These are phyloP conservation scores for Antitype chi DNA, from an alignment of 2,888 invertebrate species.

Conservation along the genomic window DNA sequence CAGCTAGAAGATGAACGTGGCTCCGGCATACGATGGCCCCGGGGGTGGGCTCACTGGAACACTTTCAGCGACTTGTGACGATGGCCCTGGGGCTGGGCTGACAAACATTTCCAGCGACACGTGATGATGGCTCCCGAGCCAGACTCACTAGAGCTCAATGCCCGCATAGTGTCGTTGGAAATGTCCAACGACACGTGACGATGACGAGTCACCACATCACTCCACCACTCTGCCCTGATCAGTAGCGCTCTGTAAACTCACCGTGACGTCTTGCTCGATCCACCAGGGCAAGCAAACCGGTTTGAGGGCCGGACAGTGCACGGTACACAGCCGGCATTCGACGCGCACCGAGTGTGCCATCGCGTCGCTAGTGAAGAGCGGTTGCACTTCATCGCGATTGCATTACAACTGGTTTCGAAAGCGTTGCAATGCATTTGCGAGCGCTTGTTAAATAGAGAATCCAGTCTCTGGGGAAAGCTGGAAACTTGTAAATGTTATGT, in stretches of 20 bases:
- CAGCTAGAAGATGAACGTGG: too few relatives aligned
- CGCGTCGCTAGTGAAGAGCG: slow-evolving; percentile 21
- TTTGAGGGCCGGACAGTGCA: background rate
- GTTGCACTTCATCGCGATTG: slow-evolving; percentile 4
- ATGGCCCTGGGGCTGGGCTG: too few relatives aligned
- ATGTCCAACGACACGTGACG: too few relatives aligned
- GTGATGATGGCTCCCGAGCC: background rate
- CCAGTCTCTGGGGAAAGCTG: background rate
- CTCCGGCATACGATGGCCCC: background rate
- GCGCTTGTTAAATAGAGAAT: slow-evolving; percentile 5
- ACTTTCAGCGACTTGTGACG: background rate
- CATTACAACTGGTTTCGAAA: slow-evolving; percentile 15
- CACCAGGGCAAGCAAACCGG: too few relatives aligned
- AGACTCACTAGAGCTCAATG: background rate
- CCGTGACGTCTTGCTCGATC: too few relatives aligned
- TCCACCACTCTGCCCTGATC: too few relatives aligned
- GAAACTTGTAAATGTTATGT: background rate
- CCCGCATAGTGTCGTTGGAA: too few relatives aligned
- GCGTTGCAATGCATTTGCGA: background rate
- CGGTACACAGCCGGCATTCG: background rate
- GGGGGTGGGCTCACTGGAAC: background rate
- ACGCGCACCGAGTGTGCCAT: slow-evolving; percentile 5
- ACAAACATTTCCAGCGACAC: too few relatives aligned
- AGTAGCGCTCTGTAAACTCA: too few relatives aligned
- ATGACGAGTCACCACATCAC: too few relatives aligned